Base-by-base conservation (phyloP, 2,113 vertebrate genomes). In the Ciconia boyciana region DNA sequence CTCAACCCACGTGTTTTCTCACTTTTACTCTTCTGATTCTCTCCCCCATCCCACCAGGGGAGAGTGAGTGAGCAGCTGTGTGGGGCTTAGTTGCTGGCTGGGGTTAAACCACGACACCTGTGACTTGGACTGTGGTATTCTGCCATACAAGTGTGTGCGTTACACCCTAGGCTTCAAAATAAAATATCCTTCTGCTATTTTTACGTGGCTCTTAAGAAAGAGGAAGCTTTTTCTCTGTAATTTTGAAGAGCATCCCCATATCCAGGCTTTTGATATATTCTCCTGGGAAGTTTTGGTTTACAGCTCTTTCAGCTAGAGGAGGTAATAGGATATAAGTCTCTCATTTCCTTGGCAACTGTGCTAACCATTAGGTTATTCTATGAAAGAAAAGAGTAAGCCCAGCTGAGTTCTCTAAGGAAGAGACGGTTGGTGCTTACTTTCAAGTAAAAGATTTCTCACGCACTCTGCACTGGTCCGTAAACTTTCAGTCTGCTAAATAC, bases 261-360 rank as follows among this genome's bases (percentile, higher is more conserved):
- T 74, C 52, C 48, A 52, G 16, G 71, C 36, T 89, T 95, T 51
- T 64, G 44, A 62, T 49, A 52, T 55, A 87, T 76, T 87, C 89
- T 95, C 81, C 44, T 1, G 20, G 81, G 93, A 93, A 91, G 93
- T 91, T 93, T 94, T 82, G 70, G n/a, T 41, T 96, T 95, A 93
- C 89, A 87, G 74, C 6, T 55, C 61, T 90, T 92, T 92, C 78
- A 92, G 82, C 52, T 82, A 79, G n/a, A 75, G 39, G 12, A 89
- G 6, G 57, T 87, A 96, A 89, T 60, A 61, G 48, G 74, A 82
- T 93, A 82, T 41, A 60, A 51, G 39, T 82, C 48, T 91, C 69
- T 72, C n/a, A 94, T 93, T 96, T 95, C 77, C 91, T 89, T 94
- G 84, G 77, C 69, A 95, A 95, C 84, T 68, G 26, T 87, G 44